Percentiles rank a stretch among this genome's conserved stretches.
Evolutionary conservation across 2,888 invertebrate genomes (phyloP).

Genomic region (Erynnis tages): DNA sequence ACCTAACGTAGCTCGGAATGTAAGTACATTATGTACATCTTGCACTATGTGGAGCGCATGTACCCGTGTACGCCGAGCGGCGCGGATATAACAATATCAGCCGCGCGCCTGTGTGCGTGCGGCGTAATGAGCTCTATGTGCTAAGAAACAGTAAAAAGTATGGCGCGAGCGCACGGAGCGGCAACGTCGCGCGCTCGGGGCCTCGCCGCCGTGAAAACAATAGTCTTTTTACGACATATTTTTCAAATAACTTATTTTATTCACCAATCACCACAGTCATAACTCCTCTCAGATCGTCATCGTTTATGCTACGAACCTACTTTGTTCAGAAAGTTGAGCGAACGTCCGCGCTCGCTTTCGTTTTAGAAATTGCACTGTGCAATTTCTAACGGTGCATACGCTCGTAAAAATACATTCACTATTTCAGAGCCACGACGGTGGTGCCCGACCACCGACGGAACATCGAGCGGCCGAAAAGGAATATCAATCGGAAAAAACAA

Average conservation of each 20-base stretch:
- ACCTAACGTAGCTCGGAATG: conserved; percentile 71
- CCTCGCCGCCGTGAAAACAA: conserved; percentile 75
- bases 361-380: conserved; percentile 26
- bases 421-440: conserved; percentile 15
- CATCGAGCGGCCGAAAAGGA: conserved; percentile 17
- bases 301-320: background rate
- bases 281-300: background rate
- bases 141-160: conserved; percentile 83
- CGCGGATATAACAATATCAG: conserved; percentile 63
- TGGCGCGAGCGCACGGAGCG: conserved; percentile 75
- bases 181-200: conserved; percentile 74
- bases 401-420: conserved; percentile 27
- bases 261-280: conserved; percentile 29
- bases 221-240: conserved; percentile 49
- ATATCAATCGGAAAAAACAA: conserved; percentile 35
- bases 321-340: background rate
- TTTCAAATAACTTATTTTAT: conserved; percentile 50
- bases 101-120: conserved; percentile 44
- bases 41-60: conserved; percentile 61
- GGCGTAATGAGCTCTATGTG: conserved; percentile 79
- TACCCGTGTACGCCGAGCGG: conserved; percentile 37
- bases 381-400: conserved; percentile 26
- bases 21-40: conserved; percentile 73
- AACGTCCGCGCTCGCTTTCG: conserved; percentile 20
- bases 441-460: conserved; percentile 1